These are phyloP conservation scores for Diceros bicornis DNA, from an alignment of 2,797 vertebrate species.

Conservation along the genomic window DNA sequence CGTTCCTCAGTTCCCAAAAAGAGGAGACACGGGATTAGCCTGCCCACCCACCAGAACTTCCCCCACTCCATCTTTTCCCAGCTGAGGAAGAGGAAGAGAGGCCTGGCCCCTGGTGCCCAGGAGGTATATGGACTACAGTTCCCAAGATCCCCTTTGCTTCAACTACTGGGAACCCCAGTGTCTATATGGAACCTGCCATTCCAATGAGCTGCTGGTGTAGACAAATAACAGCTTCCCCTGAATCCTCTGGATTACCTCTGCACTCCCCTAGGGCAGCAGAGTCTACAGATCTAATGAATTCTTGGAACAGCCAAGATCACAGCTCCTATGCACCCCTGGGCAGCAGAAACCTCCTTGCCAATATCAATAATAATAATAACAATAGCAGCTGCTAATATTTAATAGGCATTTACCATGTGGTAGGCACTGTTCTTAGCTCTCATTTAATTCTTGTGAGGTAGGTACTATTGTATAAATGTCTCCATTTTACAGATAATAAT, in stretches of 20 bases:
- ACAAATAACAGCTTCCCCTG: background rate
- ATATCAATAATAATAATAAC: background rate
- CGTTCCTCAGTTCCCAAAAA: constrained; percentile 90
- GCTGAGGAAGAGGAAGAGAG: background rate
- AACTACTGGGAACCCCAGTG: background rate
- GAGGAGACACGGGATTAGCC: constrained; percentile 14
- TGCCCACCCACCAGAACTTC: no score
- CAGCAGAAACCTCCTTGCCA: background rate
- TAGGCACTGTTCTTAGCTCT: background rate
- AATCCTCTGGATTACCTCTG: background rate
- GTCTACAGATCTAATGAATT: background rate
- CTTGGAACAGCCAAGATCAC: background rate
- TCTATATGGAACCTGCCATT: background rate
- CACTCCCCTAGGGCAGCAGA: background rate
- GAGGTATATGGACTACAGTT: background rate
- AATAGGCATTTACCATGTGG: no score
- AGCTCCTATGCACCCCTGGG: background rate
- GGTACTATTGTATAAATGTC: background rate
- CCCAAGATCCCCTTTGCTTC: background rate
- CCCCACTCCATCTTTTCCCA: background rate
- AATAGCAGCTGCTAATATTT: background rate
- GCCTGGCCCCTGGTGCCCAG: no score
- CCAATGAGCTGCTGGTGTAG: background rate
- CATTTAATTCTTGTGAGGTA: background rate
- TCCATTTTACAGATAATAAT: background rate